Conservation (phyloP, 2,113 vertebrate genomes). For the Neotragus pygmaeus region DNA sequence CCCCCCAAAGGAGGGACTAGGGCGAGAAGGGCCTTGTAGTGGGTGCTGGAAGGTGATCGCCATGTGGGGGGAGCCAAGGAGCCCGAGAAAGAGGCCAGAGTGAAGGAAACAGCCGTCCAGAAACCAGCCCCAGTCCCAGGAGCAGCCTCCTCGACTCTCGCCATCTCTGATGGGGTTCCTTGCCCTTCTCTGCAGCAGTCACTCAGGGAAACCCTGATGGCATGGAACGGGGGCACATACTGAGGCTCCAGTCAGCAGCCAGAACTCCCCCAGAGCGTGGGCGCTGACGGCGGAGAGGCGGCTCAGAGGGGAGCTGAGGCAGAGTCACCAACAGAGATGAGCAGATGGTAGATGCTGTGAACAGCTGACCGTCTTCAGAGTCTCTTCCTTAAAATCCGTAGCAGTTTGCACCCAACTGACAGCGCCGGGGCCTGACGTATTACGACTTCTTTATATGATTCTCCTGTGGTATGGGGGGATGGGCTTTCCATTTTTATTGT, state of each 20-base stretch:
- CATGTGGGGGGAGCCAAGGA: neutral
- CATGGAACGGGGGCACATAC: neutral
- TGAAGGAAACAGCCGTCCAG: neutral
- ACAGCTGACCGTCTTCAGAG: neutral
- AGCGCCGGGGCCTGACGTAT: neutral
- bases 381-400: neutral
- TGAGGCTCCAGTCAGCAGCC: neutral
- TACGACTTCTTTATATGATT: neutral
- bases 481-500: neutral
- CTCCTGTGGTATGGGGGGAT: neutral
- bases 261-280: neutral
- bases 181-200: neutral
- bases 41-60: neutral
- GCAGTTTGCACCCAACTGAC: neutral
- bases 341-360: neutral
- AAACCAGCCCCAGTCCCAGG: neutral
- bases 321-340: neutral
- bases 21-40: neutral
- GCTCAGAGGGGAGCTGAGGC: neutral
- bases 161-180: neutral
- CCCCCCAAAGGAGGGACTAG: neutral
- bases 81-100: neutral
- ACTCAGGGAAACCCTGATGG: neutral
- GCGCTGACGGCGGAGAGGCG: rapidly evolving
- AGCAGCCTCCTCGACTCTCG: neutral